phyloP scores from a whole-genome alignment of 2,113 vertebrate species.

The Herpetotheres cachinnans region DNA sequence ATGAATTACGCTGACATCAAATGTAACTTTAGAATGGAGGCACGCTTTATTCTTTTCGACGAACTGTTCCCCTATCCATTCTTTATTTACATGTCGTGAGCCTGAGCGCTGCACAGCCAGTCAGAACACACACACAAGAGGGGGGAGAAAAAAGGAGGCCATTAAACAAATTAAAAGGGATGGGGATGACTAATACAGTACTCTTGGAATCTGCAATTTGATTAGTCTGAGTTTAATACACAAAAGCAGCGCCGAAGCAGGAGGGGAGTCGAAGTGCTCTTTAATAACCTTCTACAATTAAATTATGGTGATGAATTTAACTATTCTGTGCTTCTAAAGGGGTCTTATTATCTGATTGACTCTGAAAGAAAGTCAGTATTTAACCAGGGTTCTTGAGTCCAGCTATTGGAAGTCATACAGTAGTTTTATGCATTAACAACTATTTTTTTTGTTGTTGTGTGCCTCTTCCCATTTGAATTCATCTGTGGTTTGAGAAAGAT shows the following conservation, averaged over 20 bases:
- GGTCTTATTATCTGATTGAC: slow-evolving; percentile 76
- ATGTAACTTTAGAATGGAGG: slow-evolving; percentile 80
- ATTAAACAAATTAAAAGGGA: slow-evolving; percentile 87
- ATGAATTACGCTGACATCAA: slow-evolving; percentile 80
- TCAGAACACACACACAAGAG: slow-evolving; percentile 65
- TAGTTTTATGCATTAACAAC: slow-evolving; percentile 59
- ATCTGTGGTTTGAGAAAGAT: slow-evolving; percentile 49
- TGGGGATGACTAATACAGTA: slow-evolving; percentile 80
- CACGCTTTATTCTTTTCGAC: slow-evolving; percentile 76
- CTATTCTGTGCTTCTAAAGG: slow-evolving; percentile 74
- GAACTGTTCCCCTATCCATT: slow-evolving; percentile 72
- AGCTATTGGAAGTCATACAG: slow-evolving; percentile 40
- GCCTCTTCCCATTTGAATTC: slow-evolving; percentile 42
- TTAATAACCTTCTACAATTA: slow-evolving; percentile 82
- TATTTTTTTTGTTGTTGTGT: slow-evolving; percentile 23
- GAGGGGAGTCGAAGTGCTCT: slow-evolving; percentile 76
- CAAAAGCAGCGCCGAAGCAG: slow-evolving; percentile 76
- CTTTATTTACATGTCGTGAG: slow-evolving; percentile 79
- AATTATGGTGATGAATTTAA: slow-evolving; percentile 83
- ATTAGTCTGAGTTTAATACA: slow-evolving; percentile 84
- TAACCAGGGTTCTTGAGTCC: slow-evolving; percentile 63
- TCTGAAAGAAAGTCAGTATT: slow-evolving; percentile 72
- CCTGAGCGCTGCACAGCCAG: slow-evolving; percentile 69
- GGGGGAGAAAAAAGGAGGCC: slow-evolving; percentile 66
- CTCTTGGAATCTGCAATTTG: slow-evolving; percentile 83